A percentile compares a stretch with the other conserved stretches of the same genome.
Conservation (phyloP, 2,113 vertebrate genomes). For the Xerus inauris region DNA sequence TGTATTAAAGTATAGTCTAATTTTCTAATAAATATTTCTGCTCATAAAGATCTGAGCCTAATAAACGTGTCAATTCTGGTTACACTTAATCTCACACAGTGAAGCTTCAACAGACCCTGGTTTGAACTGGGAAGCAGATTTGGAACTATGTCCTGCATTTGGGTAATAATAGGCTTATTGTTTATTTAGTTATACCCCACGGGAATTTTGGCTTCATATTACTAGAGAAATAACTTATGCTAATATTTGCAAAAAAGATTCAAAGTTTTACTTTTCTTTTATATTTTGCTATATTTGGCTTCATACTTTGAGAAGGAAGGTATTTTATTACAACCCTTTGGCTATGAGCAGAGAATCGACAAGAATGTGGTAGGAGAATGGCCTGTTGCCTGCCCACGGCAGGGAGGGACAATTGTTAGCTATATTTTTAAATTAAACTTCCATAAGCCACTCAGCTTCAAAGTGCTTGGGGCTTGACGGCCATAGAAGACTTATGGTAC, state of each 20-base stretch:
- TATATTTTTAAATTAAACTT: constrained; percentile 55
- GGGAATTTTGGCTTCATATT: constrained; percentile 55
- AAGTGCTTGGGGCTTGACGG: neutral
- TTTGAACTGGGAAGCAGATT: constrained; percentile 6
- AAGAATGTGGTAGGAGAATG: constrained; percentile 51
- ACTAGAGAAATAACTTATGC: constrained; percentile 49
- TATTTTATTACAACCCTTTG: constrained; percentile 3
- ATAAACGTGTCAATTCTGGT: constrained; percentile 51
- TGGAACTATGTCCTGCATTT: constrained; percentile 44
- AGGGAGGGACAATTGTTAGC: neutral
- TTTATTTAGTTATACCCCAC: constrained; percentile 40
- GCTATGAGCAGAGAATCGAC: neutral
- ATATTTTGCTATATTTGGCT: neutral
- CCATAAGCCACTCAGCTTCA: neutral
- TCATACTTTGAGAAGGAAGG: neutral
- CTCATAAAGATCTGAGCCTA: constrained; percentile 21
- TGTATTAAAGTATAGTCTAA: constrained; percentile 31
- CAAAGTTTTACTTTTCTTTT: neutral
- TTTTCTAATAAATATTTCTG: constrained; percentile 64
- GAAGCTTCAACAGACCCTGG: constrained; percentile 48
- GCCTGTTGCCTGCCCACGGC: neutral
- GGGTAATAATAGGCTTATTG: constrained; percentile 16
- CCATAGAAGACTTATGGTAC: neutral
- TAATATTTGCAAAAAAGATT: constrained; percentile 65
- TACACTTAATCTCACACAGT: constrained; percentile 38